Conservation (phyloP, 2,888 invertebrate species). For the Nemotelus nigrinus region DNA sequence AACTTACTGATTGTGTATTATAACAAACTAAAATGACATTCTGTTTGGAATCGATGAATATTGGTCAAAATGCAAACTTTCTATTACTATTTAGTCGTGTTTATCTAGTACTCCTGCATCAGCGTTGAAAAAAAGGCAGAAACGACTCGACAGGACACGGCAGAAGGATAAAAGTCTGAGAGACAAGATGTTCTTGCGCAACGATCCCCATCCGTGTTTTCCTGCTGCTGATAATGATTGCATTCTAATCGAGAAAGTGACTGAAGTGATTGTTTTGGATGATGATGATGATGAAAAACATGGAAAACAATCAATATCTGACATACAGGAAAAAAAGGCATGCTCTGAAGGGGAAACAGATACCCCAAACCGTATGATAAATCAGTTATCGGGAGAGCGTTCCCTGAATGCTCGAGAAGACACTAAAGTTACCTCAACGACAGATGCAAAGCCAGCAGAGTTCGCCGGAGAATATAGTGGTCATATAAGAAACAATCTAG, state of each 20-base stretch:
- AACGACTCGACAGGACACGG: not conserved
- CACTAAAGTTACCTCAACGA: too few species aligned
- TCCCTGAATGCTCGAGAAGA: not conserved
- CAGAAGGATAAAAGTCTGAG: not conserved
- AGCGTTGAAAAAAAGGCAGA: not conserved
- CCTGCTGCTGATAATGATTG: constrained; percentile 35
- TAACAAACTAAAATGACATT: too few species aligned
- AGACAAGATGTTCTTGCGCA: not conserved
- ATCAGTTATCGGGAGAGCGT: constrained; percentile 46
- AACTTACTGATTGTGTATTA: too few species aligned
- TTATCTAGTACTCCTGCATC: not conserved
- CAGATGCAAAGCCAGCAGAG: too few species aligned
- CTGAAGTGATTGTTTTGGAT: constrained; percentile 45
- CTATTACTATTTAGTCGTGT: not conserved
- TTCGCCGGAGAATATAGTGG: too few species aligned
- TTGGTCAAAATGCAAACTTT: not conserved
- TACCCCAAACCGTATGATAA: not conserved
- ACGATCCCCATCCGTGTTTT: not conserved
- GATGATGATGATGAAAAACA: constrained; percentile 41
- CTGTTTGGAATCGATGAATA: not conserved
- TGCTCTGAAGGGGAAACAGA: not conserved
- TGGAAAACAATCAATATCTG: constrained; percentile 1
- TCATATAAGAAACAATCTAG: not conserved
- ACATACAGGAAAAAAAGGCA: not conserved
- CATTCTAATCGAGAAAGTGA: constrained; percentile 38